These are phyloP conservation scores for Oreochromis grahami DNA, from an alignment of 2,797 vertebrate species.

Conservation along the genomic window DNA sequence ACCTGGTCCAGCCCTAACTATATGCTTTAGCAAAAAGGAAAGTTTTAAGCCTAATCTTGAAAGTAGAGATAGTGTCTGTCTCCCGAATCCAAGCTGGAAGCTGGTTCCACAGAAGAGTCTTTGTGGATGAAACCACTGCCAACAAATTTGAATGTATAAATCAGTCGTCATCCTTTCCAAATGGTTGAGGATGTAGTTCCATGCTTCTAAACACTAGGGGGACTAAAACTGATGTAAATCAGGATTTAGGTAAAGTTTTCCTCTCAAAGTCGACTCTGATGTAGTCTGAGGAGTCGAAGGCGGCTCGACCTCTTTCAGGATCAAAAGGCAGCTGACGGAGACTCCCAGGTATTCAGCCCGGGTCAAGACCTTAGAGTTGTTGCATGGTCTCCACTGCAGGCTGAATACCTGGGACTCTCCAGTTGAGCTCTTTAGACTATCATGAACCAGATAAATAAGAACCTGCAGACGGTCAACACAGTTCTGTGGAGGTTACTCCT, in stretches of 20 bases:
- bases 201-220: neutral
- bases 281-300: neutral
- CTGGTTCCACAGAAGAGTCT: neutral
- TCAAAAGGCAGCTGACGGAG: neutral
- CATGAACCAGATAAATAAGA: fast-evolving
- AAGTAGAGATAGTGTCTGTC: neutral
- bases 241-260: neutral
- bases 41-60: fast-evolving
- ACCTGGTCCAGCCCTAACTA: neutral
- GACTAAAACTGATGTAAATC: neutral
- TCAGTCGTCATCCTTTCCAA: neutral
- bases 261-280: neutral
- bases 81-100: neutral
- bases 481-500: fast-evolving
- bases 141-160: neutral
- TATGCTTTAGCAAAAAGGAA: neutral
- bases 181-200: neutral
- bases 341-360: too few relatives aligned
- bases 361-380: neutral
- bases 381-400: neutral
- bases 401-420: neutral
- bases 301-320: neutral
- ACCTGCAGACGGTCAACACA: neutral
- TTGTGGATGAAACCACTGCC: neutral
- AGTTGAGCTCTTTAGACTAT: neutral